Percentiles rank a stretch among this genome's conserved stretches.
Evolutionary conservation across 2,113 vertebrate genomes (phyloP).

Genomic region (Leucoraja erinaceus): DNA sequence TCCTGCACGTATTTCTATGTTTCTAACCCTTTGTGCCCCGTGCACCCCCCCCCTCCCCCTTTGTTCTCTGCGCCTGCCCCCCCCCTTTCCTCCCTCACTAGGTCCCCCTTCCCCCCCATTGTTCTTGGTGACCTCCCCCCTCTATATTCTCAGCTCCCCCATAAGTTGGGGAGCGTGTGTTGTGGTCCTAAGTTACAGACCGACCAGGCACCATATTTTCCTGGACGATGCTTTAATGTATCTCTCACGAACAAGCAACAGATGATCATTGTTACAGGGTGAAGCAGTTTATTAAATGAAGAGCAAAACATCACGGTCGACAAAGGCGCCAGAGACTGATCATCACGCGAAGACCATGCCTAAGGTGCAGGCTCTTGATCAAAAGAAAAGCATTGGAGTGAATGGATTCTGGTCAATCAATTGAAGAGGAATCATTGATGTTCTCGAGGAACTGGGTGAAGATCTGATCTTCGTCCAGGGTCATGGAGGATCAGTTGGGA

Average conservation of each 20-base stretch:
- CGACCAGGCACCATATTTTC: background rate
- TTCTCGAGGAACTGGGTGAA: background rate
- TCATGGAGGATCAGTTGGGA: background rate
- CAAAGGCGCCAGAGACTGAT: background rate
- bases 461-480: background rate
- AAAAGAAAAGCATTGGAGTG: background rate
- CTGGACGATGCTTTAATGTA: background rate
- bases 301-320: background rate
- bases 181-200: too few relatives aligned
- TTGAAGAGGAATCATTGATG: background rate
- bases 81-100: too few relatives aligned
- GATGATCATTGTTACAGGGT: background rate
- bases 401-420: background rate
- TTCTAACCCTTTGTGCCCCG: too few relatives aligned
- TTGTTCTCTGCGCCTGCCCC: too few relatives aligned
- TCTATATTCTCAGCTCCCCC: too few relatives aligned
- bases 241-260: background rate
- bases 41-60: too few relatives aligned
- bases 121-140: too few relatives aligned
- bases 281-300: background rate
- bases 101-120: too few relatives aligned
- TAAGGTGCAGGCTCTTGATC: too few relatives aligned
- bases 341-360: background rate
- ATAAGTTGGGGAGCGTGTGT: too few relatives aligned
- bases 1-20: too few relatives aligned